Evolutionary conservation across 2,113 vertebrate genomes (phyloP).

Genomic region (Cisticola juncidis): DNA sequence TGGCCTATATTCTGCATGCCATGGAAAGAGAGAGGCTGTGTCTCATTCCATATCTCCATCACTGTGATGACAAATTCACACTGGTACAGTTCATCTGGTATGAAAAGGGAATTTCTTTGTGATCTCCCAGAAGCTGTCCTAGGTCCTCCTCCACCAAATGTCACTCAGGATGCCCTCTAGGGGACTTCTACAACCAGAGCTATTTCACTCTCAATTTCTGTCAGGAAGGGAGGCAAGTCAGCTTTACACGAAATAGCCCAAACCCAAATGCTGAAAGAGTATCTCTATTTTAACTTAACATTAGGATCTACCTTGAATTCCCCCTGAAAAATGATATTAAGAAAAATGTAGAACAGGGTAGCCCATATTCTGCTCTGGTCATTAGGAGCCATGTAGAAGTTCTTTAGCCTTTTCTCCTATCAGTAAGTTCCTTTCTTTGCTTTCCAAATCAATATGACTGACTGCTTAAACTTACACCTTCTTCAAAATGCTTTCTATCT

Average conservation of each 20-base stretch:
- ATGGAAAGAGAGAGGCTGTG: not conserved
- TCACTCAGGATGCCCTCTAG: not conserved
- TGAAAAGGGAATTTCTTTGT: fast-evolving
- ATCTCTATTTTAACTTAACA: not conserved
- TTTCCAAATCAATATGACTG: not conserved
- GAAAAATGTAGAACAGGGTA: not conserved
- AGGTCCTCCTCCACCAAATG: not conserved
- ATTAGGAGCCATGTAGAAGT: not conserved
- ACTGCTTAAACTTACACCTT: not conserved
- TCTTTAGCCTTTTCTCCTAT: not conserved
- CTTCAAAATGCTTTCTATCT: not conserved
- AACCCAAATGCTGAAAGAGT: not conserved
- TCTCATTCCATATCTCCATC: not conserved
- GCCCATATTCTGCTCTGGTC: not conserved
- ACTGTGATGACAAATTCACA: not conserved
- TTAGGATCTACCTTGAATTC: not conserved
- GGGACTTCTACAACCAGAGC: not conserved
- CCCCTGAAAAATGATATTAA: not conserved
- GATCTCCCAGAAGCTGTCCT: not conserved
- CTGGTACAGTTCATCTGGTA: not conserved
- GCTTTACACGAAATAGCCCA: not conserved
- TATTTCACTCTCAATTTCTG: not conserved
- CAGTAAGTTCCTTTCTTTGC: not conserved
- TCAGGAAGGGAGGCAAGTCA: not conserved
- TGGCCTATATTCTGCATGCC: not conserved